These are phyloP conservation scores for Telmatochromis sp. DNA, from an alignment of 2,113 vertebrate species.

Conservation along the genomic window DNA sequence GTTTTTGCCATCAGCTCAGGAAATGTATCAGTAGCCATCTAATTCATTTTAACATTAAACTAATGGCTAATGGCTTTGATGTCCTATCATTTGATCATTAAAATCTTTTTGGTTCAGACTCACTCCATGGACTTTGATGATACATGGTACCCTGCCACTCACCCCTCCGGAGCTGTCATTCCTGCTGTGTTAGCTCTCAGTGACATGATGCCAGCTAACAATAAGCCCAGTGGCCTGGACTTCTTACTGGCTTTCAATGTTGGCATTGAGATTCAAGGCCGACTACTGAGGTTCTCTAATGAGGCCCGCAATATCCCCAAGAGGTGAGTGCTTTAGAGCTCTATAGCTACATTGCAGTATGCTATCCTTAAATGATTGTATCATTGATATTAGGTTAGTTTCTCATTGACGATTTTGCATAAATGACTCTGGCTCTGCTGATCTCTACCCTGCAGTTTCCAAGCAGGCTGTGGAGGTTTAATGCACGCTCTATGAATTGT, in stretches of 20 bases:
- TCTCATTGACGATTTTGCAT: background rate
- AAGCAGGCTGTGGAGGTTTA: background rate
- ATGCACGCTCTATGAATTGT: background rate
- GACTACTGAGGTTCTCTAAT: constrained; percentile 82
- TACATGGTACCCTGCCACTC: constrained; percentile 87
- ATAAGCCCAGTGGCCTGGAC: constrained; percentile 77
- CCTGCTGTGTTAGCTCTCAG: constrained; percentile 80
- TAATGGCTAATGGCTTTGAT: background rate
- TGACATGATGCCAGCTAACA: constrained; percentile 73
- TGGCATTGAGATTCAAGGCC: constrained; percentile 83
- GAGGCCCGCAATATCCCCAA: constrained; percentile 83
- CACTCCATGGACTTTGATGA: constrained; percentile 92
- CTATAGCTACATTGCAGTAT: background rate
- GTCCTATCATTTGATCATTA: background rate
- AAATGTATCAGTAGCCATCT: background rate
- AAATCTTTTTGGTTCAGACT: constrained; percentile 55
- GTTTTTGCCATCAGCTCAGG: background rate
- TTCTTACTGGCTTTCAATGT: constrained; percentile 82
- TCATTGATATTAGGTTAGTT: background rate
- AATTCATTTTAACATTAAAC: background rate
- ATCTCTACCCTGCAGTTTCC: background rate
- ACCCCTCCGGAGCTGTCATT: constrained; percentile 82
- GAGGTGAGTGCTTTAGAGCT: constrained; percentile 60
- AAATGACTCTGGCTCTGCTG: background rate
- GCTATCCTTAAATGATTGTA: background rate